phyloP scores from a whole-genome alignment of 2,888 invertebrate genomes.

The Nomada fucata region DNA sequence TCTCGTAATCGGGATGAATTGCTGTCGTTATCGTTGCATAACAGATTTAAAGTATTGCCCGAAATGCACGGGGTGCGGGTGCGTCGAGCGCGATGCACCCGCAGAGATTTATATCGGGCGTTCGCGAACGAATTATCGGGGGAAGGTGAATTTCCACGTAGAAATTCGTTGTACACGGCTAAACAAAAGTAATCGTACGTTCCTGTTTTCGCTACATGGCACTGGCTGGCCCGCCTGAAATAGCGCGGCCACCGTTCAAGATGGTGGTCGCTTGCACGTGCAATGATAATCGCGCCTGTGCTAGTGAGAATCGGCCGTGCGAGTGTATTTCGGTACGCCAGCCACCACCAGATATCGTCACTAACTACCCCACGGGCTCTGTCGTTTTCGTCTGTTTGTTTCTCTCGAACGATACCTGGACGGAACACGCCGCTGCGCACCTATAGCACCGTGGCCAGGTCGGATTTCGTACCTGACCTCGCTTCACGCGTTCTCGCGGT shows the following conservation, averaged over 20 bases:
- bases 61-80: no score
- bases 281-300: constrained; percentile 59
- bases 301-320: constrained; percentile 77
- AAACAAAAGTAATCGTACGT: constrained; percentile 64
- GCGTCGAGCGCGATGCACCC: no score
- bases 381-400: constrained; percentile 56
- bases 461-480: constrained; percentile 37
- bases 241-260: constrained; percentile 77
- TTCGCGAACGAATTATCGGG: no score
- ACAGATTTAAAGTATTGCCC: no score
- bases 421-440: background rate
- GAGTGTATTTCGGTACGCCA: constrained; percentile 80
- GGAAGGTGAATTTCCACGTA: background rate
- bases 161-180: constrained; percentile 39
- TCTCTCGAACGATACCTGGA: constrained; percentile 45
- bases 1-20: no score
- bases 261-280: constrained; percentile 71
- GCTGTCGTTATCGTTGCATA: no score
- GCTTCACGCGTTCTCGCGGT: background rate
- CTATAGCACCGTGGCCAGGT: constrained; percentile 17
- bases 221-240: constrained; percentile 80
- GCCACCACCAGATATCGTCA: constrained; percentile 69
- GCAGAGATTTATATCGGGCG: no score
- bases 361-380: constrained; percentile 67
- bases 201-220: constrained; percentile 74